These are phyloP conservation scores for Epizoanthus ramosus DNA, from an alignment of 92 coral and sea anemone species.

Conservation along the genomic window DNA sequence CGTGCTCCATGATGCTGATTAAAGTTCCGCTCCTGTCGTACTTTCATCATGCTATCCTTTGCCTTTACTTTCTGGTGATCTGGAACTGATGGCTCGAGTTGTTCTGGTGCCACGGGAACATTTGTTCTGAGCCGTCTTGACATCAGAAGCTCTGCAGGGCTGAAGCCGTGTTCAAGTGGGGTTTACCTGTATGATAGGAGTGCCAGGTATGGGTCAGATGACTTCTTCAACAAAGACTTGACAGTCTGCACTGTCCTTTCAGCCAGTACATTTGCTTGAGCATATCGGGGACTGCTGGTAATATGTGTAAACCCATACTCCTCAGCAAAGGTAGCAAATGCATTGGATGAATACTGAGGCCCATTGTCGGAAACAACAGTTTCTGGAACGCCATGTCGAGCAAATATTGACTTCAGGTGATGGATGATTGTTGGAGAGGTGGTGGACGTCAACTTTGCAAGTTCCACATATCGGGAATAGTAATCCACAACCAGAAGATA, in stretches of 20 bases:
- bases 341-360: constrained; percentile 41
- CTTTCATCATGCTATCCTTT: constrained; percentile 51
- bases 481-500: constrained; percentile 32
- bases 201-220: constrained; percentile 47
- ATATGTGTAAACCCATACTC: constrained; percentile 43
- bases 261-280: constrained; percentile 45
- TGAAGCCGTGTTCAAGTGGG: constrained; percentile 46
- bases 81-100: constrained; percentile 46
- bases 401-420: constrained; percentile 29
- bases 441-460: constrained; percentile 20
- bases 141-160: constrained; percentile 49
- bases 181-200: constrained; percentile 50
- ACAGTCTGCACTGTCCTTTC: constrained; percentile 49
- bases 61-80: constrained; percentile 41
- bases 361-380: constrained; percentile 41
- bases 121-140: constrained; percentile 53
- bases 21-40: constrained; percentile 53
- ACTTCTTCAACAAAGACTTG: constrained; percentile 46
- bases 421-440: constrained; percentile 12
- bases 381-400: constrained; percentile 39
- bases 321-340: constrained; percentile 33
- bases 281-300: constrained; percentile 42
- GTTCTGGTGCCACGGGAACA: constrained; percentile 39
- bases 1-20: constrained; percentile 54
- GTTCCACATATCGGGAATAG: constrained; percentile 41